Conservation (phyloP, 2,797 vertebrate species). For the Sciurus vulgaris region DNA sequence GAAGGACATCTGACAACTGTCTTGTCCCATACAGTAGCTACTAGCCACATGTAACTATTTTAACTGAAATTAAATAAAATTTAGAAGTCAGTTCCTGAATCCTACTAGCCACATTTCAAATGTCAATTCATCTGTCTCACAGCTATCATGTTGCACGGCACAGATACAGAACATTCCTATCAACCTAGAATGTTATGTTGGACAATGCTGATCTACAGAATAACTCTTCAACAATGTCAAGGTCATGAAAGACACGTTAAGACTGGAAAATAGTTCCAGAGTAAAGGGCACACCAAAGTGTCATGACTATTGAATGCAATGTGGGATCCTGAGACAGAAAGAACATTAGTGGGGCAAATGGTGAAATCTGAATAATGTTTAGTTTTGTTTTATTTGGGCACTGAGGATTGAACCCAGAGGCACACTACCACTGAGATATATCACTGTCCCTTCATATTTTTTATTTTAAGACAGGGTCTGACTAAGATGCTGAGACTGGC, state of each 20-base stretch:
- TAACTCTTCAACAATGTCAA: constrained; percentile 45
- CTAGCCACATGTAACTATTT: background rate
- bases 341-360: background rate
- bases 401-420: too few relatives aligned
- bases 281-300: constrained; percentile 13
- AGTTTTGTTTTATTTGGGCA: too few relatives aligned
- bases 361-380: background rate
- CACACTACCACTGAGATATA: too few relatives aligned
- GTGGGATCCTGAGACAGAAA: constrained; percentile 17
- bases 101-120: background rate
- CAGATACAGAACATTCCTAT: background rate
- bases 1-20: background rate
- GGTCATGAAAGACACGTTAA: constrained; percentile 1
- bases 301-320: background rate
- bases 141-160: background rate
- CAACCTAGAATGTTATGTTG: background rate
- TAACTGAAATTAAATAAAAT: constrained; percentile 28
- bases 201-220: background rate
- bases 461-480: too few relatives aligned
- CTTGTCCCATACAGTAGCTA: background rate
- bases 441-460: too few relatives aligned
- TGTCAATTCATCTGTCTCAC: background rate
- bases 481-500: too few relatives aligned
- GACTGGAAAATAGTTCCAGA: background rate
- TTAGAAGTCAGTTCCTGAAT: background rate